Base-by-base conservation (phyloP, 2,888 invertebrate genomes). In the Eumerus sabulonum region DNA sequence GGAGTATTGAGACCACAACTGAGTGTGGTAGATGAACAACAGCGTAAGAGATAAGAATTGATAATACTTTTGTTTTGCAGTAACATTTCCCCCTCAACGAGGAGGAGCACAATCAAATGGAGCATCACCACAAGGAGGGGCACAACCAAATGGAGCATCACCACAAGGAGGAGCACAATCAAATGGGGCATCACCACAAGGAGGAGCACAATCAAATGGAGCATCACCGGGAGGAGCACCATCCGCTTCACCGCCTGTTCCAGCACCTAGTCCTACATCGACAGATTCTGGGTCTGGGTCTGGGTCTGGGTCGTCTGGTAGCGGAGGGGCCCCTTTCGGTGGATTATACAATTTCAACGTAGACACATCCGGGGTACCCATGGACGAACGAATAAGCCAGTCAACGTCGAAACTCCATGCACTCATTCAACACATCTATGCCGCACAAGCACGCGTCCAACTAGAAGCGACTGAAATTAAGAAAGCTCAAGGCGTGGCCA, bases 361-460 rank as follows among this genome's bases (percentile, higher is more conserved):
- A 47, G 9, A 9, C 17, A 17, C 12, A 4, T 12, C 47, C n/a
- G 18, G 38, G 12, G 12, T n/a, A 9, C 14, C n/a, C 3, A 13
- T 9, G 1, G 57, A 56, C 5, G 38, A 38, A 11, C 9, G 9
- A 0, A 40, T 40, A 9, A 63, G 62, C 12, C 1, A 13, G n/a
- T 27, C 77, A 0, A 16, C 63, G 4, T 11, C 42, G 0, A 76
- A 76, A 19, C 27, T 88, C 51, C 85, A 85, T 36, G 83, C 71
- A n/a, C 77, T 88, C 2, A 84, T 88, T 11, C 88, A 88, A 59
- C 87, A 88, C 54, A 74, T 88, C 48, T 88, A 88, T 68, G 85
- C 88, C 40, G 88, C 88, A 1, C 88, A 88, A 82, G 88, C 88
- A 1, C 85, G 89, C 47, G 89, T 89, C 0, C 88, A 89, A 68